Conservation (phyloP, 2,888 invertebrate species). For the Lydus trimaculatus region DNA sequence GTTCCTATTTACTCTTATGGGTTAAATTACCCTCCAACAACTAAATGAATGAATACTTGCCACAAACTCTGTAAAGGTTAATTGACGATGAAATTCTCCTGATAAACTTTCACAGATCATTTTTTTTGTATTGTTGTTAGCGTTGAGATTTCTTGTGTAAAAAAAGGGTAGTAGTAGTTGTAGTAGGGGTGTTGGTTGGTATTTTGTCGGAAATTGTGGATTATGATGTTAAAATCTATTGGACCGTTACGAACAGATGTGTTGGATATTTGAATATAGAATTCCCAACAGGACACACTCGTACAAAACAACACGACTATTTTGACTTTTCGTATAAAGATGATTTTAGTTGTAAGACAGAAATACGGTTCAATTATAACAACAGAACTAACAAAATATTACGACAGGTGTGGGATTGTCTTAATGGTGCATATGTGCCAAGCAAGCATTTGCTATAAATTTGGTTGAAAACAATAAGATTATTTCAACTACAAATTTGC, state of each 20-base stretch:
- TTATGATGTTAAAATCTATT: constrained; percentile 3
- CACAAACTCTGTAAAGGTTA: not conserved
- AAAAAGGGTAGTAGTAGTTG: not conserved
- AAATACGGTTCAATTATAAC: not conserved
- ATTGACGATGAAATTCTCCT: not conserved
- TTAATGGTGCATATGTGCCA: constrained; percentile 5
- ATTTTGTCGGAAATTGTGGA: not conserved
- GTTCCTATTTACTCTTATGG: not conserved
- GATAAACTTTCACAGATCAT: not conserved
- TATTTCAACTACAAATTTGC: not conserved
- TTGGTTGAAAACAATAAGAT: not conserved
- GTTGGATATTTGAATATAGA: not conserved
- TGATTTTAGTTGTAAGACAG: not conserved
- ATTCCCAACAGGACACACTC: not conserved
- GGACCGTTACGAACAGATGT: constrained; percentile 5
- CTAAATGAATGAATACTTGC: not conserved
- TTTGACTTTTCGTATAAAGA: not conserved
- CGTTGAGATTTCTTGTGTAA: not conserved
- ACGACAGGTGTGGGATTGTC: constrained; percentile 5
- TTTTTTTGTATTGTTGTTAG: not conserved
- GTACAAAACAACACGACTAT: not conserved
- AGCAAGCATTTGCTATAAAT: not conserved
- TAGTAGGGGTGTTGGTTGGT: not conserved
- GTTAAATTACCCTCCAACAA: not conserved
- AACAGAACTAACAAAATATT: not conserved